Conservation (phyloP, 2,888 invertebrate species). For the Heteropelma amictum region DNA sequence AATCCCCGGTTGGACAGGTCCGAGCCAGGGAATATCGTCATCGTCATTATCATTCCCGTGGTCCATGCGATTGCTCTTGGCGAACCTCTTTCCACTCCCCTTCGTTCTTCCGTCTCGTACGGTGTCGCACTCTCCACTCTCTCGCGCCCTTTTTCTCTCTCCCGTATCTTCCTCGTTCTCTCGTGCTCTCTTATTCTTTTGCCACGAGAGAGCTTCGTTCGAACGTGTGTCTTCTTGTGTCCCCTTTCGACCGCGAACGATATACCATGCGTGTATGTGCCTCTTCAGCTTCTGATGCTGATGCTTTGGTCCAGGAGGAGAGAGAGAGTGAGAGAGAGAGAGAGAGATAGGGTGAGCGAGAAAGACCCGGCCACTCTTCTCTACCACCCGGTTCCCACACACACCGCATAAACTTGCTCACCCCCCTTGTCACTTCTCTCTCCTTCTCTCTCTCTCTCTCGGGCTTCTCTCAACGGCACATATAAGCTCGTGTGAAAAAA, state of each 20-base stretch:
- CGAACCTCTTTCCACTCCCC: slow-evolving; percentile 49
- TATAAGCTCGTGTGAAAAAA: slow-evolving; percentile 54
- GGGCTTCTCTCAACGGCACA: slow-evolving; percentile 24
- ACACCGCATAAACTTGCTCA: slow-evolving; percentile 48
- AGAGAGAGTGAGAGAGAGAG: not conserved
- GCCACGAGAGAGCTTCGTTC: slow-evolving; percentile 32
- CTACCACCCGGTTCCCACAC: slow-evolving; percentile 46
- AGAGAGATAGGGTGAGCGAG: slow-evolving; percentile 1
- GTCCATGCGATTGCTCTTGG: slow-evolving; percentile 46
- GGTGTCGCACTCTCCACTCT: slow-evolving; percentile 3
- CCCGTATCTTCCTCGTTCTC: slow-evolving; percentile 1
- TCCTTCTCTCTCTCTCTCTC: slow-evolving; percentile 22
- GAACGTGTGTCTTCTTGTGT: slow-evolving; percentile 39
- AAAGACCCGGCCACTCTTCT: slow-evolving; percentile 32
- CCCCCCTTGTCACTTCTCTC: slow-evolving; percentile 11
- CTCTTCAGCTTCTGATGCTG: slow-evolving; percentile 39
- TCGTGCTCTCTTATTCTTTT: slow-evolving; percentile 10
- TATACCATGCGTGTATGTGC: slow-evolving; percentile 7
- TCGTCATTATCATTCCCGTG: slow-evolving; percentile 60
- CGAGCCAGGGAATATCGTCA: slow-evolving; percentile 56
- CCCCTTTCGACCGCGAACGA: slow-evolving; percentile 29
- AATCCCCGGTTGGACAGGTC: slow-evolving; percentile 54
- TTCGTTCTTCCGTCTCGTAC: slow-evolving; percentile 20
- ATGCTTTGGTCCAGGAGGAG: slow-evolving; percentile 10
- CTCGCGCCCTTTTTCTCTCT: slow-evolving; percentile 6